A percentile compares a stretch with the other conserved stretches of the same genome.
Evolutionary conservation across 2,888 invertebrate species (phyloP).

Genomic region (Hyalella azteca): DNA sequence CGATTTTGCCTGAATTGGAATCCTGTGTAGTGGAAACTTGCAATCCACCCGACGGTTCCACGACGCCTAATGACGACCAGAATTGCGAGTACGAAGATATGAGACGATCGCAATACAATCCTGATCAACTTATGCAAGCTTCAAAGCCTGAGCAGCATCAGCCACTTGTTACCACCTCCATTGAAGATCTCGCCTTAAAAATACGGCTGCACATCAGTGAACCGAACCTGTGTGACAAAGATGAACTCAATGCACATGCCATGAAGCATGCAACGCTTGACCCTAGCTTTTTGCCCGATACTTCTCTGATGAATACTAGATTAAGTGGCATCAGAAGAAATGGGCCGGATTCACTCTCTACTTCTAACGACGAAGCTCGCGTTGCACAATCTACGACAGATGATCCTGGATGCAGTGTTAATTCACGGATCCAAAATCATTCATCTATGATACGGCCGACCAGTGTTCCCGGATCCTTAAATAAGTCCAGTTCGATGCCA

Average conservation of each 20-base stretch:
- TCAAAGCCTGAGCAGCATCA: background rate
- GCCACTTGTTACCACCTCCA: background rate
- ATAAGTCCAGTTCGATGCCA: too few relatives aligned
- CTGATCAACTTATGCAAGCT: background rate
- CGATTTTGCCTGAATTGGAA: background rate
- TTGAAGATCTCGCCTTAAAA: background rate
- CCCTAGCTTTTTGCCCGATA: background rate
- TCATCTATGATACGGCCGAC: too few relatives aligned
- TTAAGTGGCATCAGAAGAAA: background rate
- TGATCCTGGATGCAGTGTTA: background rate
- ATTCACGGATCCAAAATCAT: too few relatives aligned
- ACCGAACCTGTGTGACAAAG: constrained; percentile 11
- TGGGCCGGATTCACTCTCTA: too few relatives aligned
- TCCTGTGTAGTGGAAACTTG: background rate
- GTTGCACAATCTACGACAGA: background rate
- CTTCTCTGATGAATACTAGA: background rate
- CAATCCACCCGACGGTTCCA: background rate
- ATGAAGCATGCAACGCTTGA: background rate
- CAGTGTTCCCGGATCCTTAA: too few relatives aligned
- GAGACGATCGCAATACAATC: background rate
- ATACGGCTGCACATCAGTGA: constrained; percentile 17
- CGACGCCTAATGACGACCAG: background rate
- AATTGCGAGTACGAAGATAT: constrained; percentile 3
- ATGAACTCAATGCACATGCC: background rate
- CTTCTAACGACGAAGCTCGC: too few relatives aligned